Base-by-base conservation (phyloP, 2,113 vertebrate species). In the Amazona guildingii region DNA sequence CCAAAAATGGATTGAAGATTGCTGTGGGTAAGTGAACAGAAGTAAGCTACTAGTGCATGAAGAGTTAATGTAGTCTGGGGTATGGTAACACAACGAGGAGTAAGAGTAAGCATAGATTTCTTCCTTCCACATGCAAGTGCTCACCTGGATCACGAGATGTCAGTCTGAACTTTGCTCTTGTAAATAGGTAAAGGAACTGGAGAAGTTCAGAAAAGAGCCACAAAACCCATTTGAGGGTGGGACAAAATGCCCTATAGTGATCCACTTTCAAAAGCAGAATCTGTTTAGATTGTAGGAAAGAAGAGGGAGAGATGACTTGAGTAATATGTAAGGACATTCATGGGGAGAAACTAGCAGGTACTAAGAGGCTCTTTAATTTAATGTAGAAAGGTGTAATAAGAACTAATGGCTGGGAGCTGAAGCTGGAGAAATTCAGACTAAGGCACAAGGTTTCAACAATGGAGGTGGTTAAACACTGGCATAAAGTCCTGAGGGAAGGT, bases 231-330 rank as follows among this genome's bases (percentile, higher is more conserved):
- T 14, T 29, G 41, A 76, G 49, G 54, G 44, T 0, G 5, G 25
- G 54, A 91, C 49, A 86, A 93, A 94, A 76, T 62, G 57, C 49
- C 72, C 44, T 74, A 4, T 46, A 52, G 41, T 46, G 79, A 86
- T 76, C 37, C 67, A 62, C 62, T 94, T 70, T 90, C 35, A 66
- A 93, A 90, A 88, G 82, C 28, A n/a, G 68, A 66, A 37, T 94
- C 76, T 90, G 64, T 86, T 97, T 90, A 62, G 83, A 81, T 70
- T 90, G 68, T 80, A 78, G 72, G 62, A 76, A 54, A 64, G 46
- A 79, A 63, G 37, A 94, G 75, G 28, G 75, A 90, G 91, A 90
- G 83, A 73, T 77, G 79, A 89, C 59, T 59, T 62, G 90, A 90
- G 92, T 66, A 96, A 63, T 0, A 3, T 5, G 2, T 77, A 57